A percentile compares a stretch with the other conserved stretches of the same genome.
phyloP scores from a whole-genome alignment of 2,888 invertebrate species.

The Branchellion lobata region DNA sequence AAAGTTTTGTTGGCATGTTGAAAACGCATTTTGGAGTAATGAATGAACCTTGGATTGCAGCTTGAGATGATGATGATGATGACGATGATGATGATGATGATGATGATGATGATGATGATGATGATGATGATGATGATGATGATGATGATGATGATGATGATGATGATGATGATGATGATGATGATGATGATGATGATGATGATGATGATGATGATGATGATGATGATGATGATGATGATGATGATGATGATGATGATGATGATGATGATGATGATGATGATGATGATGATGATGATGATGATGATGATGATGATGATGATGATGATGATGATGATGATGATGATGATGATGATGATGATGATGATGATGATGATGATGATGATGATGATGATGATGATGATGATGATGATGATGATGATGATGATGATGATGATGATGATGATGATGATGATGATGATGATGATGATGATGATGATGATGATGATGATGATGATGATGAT shows the following conservation, averaged over 20 bases:
- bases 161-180: slow-evolving; percentile 39
- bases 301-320: slow-evolving; percentile 39
- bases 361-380: too few species aligned
- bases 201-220: slow-evolving; percentile 31
- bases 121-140: slow-evolving; percentile 5
- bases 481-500: slow-evolving; percentile 4
- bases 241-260: slow-evolving; percentile 38
- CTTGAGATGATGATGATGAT: not conserved
- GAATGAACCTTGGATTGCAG: too few species aligned
- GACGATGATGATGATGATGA: slow-evolving; percentile 7
- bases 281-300: slow-evolving; percentile 40
- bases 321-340: slow-evolving; percentile 20
- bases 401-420: too few species aligned
- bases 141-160: slow-evolving; percentile 37
- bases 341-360: too few species aligned
- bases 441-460: not conserved
- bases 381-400: too few species aligned
- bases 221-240: slow-evolving; percentile 16
- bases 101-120: slow-evolving; percentile 25
- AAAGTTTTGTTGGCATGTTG: too few species aligned
- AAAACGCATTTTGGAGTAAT: too few species aligned
- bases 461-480: not conserved
- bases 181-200: slow-evolving; percentile 20
- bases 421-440: too few species aligned
- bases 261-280: slow-evolving; percentile 39